phyloP scores from a whole-genome alignment of 1,140 invertebrate genomes.

The Euwallacea similis region DNA sequence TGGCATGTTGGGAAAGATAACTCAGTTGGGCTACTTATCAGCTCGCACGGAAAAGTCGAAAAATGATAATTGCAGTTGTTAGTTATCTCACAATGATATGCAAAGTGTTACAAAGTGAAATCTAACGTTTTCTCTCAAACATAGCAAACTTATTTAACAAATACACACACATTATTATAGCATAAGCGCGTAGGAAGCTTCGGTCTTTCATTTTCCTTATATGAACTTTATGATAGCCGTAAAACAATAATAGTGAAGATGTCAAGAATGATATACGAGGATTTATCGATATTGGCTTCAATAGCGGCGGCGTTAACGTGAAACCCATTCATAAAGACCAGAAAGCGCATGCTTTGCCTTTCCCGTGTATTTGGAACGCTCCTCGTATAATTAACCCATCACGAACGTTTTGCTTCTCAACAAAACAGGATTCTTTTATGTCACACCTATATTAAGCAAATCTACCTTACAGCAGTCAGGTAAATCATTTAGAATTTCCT shows the following conservation, averaged over 20 bases:
- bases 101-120: conserved; percentile 25
- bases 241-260: conserved; percentile 1
- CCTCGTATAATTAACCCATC: conserved; percentile 12
- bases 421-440: conserved; percentile 20
- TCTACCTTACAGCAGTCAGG: conserved; percentile 18
- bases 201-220: conserved; percentile 25
- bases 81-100: conserved; percentile 19
- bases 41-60: not conserved
- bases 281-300: not conserved
- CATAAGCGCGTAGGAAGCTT: conserved; percentile 21
- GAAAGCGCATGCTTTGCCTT: no score
- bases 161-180: conserved; percentile 9
- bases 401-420: not conserved
- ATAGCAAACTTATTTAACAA: conserved; percentile 17
- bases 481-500: conserved; percentile 24
- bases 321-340: no score
- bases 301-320: no score
- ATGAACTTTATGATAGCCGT: conserved; percentile 15
- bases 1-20: no score
- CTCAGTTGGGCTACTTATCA: no score
- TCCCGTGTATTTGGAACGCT: not conserved
- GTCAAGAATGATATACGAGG: not conserved
- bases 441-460: conserved; percentile 31
- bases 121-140: conserved; percentile 32
- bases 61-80: conserved; percentile 11